Percentiles rank a stretch among this genome's conserved stretches.
phyloP scores from a whole-genome alignment of 2,797 vertebrate species.

The Hemibagrus guttatus region DNA sequence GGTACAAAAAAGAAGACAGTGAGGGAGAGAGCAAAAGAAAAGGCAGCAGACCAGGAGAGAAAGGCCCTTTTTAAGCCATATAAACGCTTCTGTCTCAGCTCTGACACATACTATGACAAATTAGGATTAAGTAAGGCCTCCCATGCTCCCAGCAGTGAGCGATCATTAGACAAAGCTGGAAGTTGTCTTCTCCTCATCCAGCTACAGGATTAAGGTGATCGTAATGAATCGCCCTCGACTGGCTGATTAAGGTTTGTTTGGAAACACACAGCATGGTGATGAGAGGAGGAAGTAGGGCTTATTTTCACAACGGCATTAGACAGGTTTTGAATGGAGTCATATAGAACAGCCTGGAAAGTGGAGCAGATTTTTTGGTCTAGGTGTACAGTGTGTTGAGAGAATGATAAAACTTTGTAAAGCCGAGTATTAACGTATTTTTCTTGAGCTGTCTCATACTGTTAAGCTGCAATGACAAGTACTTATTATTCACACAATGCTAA shows the following conservation, averaged over 20 bases:
- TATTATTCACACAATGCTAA: not conserved
- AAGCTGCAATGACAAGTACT: not conserved
- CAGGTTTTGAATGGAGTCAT: slow-evolving; percentile 16
- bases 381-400: slow-evolving; percentile 14
- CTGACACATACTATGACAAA: slow-evolving; percentile 60
- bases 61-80: slow-evolving; percentile 54
- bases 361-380: slow-evolving; percentile 23
- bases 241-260: slow-evolving; percentile 52
- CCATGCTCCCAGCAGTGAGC: slow-evolving; percentile 48
- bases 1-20: slow-evolving; percentile 10
- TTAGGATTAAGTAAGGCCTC: slow-evolving; percentile 53
- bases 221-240: slow-evolving; percentile 51
- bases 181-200: slow-evolving; percentile 46
- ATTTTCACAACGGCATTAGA: slow-evolving; percentile 35
- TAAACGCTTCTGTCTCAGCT: slow-evolving; percentile 55
- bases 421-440: slow-evolving; percentile 4
- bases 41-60: slow-evolving; percentile 39
- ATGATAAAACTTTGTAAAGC: slow-evolving; percentile 23
- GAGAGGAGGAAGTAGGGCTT: slow-evolving; percentile 32
- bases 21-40: slow-evolving; percentile 32
- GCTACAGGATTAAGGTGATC: slow-evolving; percentile 38
- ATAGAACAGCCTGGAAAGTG: slow-evolving; percentile 23
- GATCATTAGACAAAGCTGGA: slow-evolving; percentile 54
- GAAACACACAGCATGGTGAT: slow-evolving; percentile 42
- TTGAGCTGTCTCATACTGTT: not conserved